Percentiles rank a stretch among this genome's conserved stretches.
phyloP scores from a whole-genome alignment of 2,888 invertebrate species.

The Emmelina monodactyla region DNA sequence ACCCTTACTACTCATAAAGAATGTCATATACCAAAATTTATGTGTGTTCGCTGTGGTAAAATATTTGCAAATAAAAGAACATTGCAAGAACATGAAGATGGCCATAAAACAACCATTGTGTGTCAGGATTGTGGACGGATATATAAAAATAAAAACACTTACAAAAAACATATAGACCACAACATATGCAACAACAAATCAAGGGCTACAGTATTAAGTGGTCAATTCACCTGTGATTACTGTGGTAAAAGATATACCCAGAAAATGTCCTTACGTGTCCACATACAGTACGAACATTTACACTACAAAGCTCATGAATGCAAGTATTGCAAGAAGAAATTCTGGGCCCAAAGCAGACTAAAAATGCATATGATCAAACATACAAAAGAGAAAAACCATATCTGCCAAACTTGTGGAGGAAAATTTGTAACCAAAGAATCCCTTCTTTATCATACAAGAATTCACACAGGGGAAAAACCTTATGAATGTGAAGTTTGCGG shows the following conservation, averaged over 20 bases:
- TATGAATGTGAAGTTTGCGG: conserved; percentile 40
- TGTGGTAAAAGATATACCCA: conserved; percentile 48
- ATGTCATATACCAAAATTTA: too few relatives aligned
- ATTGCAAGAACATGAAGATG: conserved; percentile 34
- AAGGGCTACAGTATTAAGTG: conserved; percentile 32
- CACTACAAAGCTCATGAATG: conserved; percentile 33
- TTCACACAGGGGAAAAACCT: conserved; percentile 47
- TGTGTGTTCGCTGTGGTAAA: too few relatives aligned
- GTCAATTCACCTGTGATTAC: conserved; percentile 42
- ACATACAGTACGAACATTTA: conserved; percentile 47
- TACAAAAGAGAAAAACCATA: conserved; percentile 42
- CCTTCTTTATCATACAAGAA: conserved; percentile 44
- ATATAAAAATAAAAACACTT: conserved; percentile 39
- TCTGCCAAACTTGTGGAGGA: conserved; percentile 32
- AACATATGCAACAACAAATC: conserved; percentile 33
- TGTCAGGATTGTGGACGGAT: conserved; percentile 41
- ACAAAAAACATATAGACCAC: conserved; percentile 33
- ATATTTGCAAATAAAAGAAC: conserved; percentile 30
- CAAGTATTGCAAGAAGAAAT: conserved; percentile 46
- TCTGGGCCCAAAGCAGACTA: conserved; percentile 42
- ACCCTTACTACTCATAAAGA: too few relatives aligned
- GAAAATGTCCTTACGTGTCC: conserved; percentile 42
- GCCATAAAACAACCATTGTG: conserved; percentile 29
- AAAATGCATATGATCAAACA: conserved; percentile 49
- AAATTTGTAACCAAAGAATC: conserved; percentile 48